phyloP scores from a whole-genome alignment of 1,140 invertebrate species.

The Magallana angulata region DNA sequence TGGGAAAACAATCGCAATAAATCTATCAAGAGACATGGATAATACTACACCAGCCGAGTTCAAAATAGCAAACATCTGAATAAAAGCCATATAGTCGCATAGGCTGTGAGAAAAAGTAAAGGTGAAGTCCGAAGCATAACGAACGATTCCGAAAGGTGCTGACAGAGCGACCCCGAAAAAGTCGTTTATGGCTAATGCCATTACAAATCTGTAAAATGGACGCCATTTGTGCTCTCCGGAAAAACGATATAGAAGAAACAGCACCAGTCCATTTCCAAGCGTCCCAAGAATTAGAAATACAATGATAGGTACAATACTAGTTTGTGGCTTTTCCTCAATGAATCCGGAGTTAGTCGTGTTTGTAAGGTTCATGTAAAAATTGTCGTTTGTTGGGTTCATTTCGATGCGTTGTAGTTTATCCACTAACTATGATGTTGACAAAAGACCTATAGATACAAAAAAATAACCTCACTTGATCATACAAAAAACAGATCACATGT shows the following conservation, averaged over 20 bases:
- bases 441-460: no score
- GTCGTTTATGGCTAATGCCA: background rate
- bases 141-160: background rate
- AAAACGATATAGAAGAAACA: background rate
- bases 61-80: slow-evolving; percentile 76
- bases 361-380: no score
- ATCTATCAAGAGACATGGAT: slow-evolving; percentile 79
- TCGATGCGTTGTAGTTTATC: no score
- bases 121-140: background rate
- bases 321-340: no score
- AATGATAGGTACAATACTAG: background rate
- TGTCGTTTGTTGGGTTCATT: no score
- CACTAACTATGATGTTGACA: no score
- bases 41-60: slow-evolving; percentile 77
- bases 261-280: background rate
- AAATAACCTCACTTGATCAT: no score
- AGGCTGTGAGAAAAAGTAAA: background rate
- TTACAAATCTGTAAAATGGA: background rate
- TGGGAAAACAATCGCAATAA: slow-evolving; percentile 75
- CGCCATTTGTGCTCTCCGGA: background rate
- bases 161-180: background rate
- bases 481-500: no score
- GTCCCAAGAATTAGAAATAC: background rate
- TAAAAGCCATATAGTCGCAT: slow-evolving; percentile 76
- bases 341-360: no score